Percentiles rank a stretch among this genome's conserved stretches.
These are phyloP conservation scores for Anastatus disparis DNA, from an alignment of 1,140 invertebrate genomes.

Conservation along the genomic window DNA sequence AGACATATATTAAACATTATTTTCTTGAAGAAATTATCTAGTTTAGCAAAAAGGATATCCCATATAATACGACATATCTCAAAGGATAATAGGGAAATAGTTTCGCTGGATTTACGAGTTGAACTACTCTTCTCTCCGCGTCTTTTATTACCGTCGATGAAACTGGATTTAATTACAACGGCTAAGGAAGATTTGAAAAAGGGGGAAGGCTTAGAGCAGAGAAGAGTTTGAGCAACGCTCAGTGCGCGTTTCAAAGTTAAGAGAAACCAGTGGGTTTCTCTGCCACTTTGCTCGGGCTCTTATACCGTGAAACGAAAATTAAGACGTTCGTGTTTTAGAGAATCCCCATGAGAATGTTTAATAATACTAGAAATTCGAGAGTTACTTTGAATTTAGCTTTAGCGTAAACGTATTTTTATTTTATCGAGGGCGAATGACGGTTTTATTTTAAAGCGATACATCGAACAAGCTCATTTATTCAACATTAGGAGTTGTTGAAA, in stretches of 20 bases:
- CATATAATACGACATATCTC: no score
- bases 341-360: neutral
- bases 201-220: neutral
- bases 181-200: neutral
- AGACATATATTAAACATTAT: neutral
- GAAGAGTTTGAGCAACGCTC: no score
- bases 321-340: conserved; percentile 9
- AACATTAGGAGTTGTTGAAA: no score
- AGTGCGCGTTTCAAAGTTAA: neutral
- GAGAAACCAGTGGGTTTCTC: no score
- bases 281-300: neutral
- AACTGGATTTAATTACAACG: conserved; percentile 41
- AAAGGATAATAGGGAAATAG: conserved; percentile 34
- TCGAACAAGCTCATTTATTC: no score
- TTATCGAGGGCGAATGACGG: no score
- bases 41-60: neutral
- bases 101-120: conserved; percentile 36
- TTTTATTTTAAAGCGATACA: no score
- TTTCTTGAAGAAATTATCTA: conserved; percentile 5
- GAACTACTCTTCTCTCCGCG: neutral
- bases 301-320: neutral
- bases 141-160: conserved; percentile 30
- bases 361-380: conserved; percentile 15
- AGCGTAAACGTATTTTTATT: no score
- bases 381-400: no score